Evolutionary conservation across 1,140 invertebrate genomes (phyloP).

Genomic region (Ridgeia piscesae): DNA sequence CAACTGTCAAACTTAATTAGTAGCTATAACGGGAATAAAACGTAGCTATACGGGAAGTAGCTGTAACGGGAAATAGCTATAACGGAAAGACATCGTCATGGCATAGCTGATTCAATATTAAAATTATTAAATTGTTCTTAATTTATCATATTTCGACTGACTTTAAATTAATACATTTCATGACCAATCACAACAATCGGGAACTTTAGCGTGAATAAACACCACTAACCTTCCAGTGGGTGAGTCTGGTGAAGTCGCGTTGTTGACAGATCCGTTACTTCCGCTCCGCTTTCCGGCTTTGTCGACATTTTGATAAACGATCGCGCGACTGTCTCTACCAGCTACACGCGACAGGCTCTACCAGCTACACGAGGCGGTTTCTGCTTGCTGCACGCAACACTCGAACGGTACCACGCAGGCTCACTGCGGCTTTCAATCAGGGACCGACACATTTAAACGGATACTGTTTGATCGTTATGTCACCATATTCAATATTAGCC

Average conservation of each 20-base stretch:
- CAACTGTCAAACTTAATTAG: too few relatives aligned
- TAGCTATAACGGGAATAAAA: too few relatives aligned
- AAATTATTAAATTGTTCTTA: too few relatives aligned
- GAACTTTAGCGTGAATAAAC: background rate
- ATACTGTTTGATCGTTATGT: conserved; percentile 1
- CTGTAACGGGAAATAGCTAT: too few relatives aligned
- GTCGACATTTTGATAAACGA: background rate
- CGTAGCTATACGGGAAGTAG: too few relatives aligned
- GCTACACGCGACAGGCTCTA: background rate
- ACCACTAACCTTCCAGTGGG: background rate
- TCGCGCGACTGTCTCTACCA: background rate
- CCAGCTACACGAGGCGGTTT: background rate
- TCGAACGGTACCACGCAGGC: background rate
- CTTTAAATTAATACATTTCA: too few relatives aligned
- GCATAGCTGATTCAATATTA: too few relatives aligned
- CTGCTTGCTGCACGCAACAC: background rate
- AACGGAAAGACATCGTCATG: too few relatives aligned
- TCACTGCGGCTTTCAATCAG: background rate
- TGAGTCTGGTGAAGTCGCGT: background rate
- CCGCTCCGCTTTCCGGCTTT: background rate
- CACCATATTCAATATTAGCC: background rate
- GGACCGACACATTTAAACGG: background rate
- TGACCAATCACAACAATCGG: too few relatives aligned
- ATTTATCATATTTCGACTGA: too few relatives aligned
- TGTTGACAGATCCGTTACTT: background rate